phyloP scores from a whole-genome alignment of 2,888 invertebrate species.

The Leptinotarsa tumamoca region DNA sequence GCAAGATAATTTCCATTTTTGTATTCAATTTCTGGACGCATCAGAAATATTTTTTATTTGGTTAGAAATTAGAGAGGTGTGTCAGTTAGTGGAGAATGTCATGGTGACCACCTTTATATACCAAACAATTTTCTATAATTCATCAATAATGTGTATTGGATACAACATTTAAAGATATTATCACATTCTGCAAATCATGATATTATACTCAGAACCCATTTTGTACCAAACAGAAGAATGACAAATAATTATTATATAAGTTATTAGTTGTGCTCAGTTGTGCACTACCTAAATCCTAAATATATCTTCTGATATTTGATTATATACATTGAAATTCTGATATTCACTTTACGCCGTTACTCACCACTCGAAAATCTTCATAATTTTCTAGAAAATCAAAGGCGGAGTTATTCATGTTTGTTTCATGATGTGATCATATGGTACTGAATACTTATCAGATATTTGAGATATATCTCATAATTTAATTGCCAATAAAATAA shows the following conservation, averaged over 20 bases:
- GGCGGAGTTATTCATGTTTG: background rate
- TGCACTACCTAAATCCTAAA: too few relatives aligned
- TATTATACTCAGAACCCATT: too few relatives aligned
- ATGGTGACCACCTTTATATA: too few relatives aligned
- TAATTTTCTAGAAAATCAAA: background rate
- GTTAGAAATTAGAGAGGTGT: too few relatives aligned
- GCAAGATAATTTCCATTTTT: too few relatives aligned
- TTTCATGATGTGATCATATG: constrained; percentile 1
- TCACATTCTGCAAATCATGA: background rate
- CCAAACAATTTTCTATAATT: background rate
- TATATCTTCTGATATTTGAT: background rate
- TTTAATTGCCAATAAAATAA: too few relatives aligned
- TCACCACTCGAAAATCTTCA: background rate
- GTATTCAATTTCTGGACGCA: too few relatives aligned
- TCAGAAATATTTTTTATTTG: too few relatives aligned
- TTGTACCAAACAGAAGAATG: too few relatives aligned
- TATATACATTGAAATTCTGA: background rate
- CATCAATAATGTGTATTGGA: background rate
- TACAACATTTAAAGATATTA: background rate
- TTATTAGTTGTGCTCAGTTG: too few relatives aligned
- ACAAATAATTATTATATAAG: too few relatives aligned
- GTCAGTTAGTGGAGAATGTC: too few relatives aligned
- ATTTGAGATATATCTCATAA: background rate
- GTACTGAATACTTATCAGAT: constrained; percentile 15
- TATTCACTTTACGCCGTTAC: background rate